Evolutionary conservation across 2,797 vertebrate species (phyloP).

Genomic region (Chelon auratus): DNA sequence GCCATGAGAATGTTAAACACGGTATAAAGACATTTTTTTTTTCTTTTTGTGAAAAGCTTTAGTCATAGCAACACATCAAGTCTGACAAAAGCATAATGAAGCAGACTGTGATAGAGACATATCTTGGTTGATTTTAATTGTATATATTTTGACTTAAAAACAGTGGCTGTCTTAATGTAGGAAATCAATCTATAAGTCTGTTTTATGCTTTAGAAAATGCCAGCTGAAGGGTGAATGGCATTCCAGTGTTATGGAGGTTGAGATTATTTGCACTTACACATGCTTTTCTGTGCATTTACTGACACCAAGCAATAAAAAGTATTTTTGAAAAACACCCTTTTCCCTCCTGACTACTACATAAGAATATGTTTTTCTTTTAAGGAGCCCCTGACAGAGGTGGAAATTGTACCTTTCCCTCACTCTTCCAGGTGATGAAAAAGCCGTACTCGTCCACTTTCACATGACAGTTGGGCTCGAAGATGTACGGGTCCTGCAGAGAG

Average conservation of each 20-base stretch:
- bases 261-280: neutral
- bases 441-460: constrained; percentile 97
- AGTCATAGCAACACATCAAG: too few species aligned
- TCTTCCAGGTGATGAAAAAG: constrained; percentile 98
- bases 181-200: neutral
- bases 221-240: neutral
- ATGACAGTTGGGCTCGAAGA: constrained; percentile 95
- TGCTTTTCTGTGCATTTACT: neutral
- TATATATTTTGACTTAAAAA: neutral
- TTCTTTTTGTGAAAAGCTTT: too few species aligned
- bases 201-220: neutral
- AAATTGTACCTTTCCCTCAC: constrained; percentile 93
- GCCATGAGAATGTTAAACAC: neutral
- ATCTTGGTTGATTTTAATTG: neutral
- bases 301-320: neutral
- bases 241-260: neutral
- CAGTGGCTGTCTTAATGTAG: neutral
- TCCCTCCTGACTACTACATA: neutral
- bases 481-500: constrained; percentile 90
- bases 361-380: neutral
- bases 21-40: neutral
- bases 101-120: neutral
- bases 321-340: neutral
- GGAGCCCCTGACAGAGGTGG: neutral
- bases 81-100: neutral